Conservation (phyloP, 2,797 vertebrate species). For the Squalus acanthias region DNA sequence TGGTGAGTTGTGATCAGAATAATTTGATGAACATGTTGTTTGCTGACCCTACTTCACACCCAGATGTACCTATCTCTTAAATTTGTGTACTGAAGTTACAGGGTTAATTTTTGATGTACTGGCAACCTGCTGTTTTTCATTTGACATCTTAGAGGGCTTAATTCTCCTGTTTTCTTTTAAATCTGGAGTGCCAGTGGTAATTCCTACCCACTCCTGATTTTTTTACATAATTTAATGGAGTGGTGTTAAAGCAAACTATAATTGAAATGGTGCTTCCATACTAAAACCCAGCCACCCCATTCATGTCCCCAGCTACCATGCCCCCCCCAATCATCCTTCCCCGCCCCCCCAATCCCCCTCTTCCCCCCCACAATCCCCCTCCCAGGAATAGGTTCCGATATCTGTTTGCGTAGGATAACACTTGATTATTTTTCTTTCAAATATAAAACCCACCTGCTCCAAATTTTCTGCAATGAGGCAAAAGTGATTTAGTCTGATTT, state of each 20-base stretch:
- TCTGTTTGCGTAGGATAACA: not conserved
- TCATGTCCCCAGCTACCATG: too few species aligned
- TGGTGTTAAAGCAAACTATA: not conserved
- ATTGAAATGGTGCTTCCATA: not conserved
- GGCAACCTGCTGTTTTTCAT: not conserved
- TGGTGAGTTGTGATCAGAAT: not conserved
- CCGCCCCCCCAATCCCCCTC: too few species aligned
- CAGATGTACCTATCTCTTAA: not conserved
- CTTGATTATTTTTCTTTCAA: not conserved
- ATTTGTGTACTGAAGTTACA: not conserved
- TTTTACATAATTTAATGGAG: not conserved
- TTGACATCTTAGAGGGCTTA: not conserved
- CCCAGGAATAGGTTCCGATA: not conserved
- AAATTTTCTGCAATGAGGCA: not conserved
- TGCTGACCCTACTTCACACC: not conserved
- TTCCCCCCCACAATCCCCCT: too few species aligned
- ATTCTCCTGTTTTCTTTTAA: not conserved
- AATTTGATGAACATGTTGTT: not conserved
- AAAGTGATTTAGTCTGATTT: not conserved
- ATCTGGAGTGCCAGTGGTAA: not conserved
- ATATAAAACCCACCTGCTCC: not conserved
- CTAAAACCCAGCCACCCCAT: too few species aligned
- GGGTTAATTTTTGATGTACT: not conserved
- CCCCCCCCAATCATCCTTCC: too few species aligned
- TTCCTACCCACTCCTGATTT: not conserved